A percentile compares a stretch with the other conserved stretches of the same genome.
Conservation (phyloP, 2,113 vertebrate genomes). For the Athene cunicularia region DNA sequence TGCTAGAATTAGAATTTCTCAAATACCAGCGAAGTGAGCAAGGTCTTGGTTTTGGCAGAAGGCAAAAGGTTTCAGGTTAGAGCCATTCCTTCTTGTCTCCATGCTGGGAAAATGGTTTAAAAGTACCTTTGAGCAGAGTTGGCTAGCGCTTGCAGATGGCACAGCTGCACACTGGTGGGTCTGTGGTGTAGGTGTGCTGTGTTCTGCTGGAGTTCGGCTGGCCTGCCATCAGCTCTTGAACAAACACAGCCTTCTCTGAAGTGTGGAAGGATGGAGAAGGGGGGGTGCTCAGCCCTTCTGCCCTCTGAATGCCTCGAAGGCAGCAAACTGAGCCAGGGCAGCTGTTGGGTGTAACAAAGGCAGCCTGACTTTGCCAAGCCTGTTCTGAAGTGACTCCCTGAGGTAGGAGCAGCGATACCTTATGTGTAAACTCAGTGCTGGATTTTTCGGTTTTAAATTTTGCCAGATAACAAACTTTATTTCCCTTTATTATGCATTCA, state of each 20-base stretch:
- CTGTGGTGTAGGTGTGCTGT: fast-evolving
- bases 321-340: background rate
- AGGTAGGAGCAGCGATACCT: background rate
- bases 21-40: background rate
- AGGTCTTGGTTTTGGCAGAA: background rate
- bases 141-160: fast-evolving
- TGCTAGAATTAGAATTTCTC: background rate
- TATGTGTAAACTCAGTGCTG: background rate
- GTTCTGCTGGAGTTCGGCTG: background rate
- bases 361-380: background rate
- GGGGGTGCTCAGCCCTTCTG: background rate
- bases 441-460: background rate
- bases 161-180: fast-evolving
- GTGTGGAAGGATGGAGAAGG: background rate
- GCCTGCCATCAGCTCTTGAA: too few relatives aligned
- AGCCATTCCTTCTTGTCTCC: background rate
- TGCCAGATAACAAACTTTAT: background rate
- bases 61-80: background rate
- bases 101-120: background rate
- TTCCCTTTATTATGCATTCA: background rate
- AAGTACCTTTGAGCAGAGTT: background rate
- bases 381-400: background rate
- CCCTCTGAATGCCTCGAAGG: background rate
- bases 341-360: background rate
- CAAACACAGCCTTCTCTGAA: too few relatives aligned